Evolutionary conservation across 2,888 invertebrate genomes (phyloP).

Genomic region (Limnephilus rhombicus): DNA sequence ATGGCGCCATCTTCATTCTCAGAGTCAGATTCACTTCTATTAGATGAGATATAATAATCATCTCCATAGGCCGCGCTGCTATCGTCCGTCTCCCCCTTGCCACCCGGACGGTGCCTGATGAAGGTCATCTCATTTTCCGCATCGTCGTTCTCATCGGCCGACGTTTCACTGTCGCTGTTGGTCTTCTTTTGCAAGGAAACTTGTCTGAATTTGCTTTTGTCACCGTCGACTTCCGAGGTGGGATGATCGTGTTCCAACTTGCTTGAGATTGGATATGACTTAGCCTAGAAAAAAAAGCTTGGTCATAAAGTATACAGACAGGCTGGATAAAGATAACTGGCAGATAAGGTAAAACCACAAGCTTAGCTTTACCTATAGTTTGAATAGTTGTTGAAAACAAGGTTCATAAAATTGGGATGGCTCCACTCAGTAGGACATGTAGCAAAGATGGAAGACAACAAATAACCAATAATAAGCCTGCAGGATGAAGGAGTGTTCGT

Average conservation of each 20-base stretch:
- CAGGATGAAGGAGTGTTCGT: not conserved
- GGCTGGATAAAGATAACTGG: no score
- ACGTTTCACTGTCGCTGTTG: slow-evolving; percentile 78
- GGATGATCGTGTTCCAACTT: slow-evolving; percentile 70
- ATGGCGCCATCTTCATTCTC: slow-evolving; percentile 85
- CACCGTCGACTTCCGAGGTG: slow-evolving; percentile 57
- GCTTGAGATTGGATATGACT: slow-evolving; percentile 78
- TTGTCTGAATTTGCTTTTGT: slow-evolving; percentile 67
- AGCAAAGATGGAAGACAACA: not conserved
- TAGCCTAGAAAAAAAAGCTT: slow-evolving; percentile 72
- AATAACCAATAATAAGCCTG: not conserved
- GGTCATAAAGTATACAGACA: not conserved
- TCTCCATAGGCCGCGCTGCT: slow-evolving; percentile 66
- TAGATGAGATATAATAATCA: slow-evolving; percentile 76
- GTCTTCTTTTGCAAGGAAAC: slow-evolving; percentile 70
- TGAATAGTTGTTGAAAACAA: not conserved
- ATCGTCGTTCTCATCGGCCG: slow-evolving; percentile 79
- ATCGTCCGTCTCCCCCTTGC: slow-evolving; percentile 67
- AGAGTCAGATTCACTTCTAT: slow-evolving; percentile 83
- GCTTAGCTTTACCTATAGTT: no score
- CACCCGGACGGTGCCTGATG: slow-evolving; percentile 74
- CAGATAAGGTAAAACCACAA: no score
- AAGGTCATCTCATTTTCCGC: slow-evolving; percentile 79
- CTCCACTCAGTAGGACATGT: not conserved
- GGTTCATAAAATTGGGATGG: not conserved